phyloP scores from a whole-genome alignment of 2,113 vertebrate species.

The Hippolais icterina region DNA sequence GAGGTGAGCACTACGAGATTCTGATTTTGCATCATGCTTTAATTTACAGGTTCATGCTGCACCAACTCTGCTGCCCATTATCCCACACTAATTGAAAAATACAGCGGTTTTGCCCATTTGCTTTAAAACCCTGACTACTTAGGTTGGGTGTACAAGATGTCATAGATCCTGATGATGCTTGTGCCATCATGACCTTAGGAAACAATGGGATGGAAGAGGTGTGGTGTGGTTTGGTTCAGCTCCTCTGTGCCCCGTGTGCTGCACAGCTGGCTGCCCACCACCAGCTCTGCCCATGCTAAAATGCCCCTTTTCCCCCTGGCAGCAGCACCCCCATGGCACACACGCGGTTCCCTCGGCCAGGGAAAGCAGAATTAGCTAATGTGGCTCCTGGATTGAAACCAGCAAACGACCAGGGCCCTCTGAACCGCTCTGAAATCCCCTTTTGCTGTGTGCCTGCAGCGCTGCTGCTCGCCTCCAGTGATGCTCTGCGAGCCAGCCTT shows the following conservation, averaged over 20 bases:
- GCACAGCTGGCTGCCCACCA: background rate
- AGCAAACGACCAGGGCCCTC: background rate
- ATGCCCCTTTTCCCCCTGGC: background rate
- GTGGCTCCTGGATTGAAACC: background rate
- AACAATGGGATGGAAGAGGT: background rate
- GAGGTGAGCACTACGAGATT: background rate
- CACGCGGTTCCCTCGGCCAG: background rate
- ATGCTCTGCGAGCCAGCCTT: background rate
- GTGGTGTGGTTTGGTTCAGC: background rate
- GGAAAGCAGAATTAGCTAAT: background rate
- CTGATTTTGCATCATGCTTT: background rate
- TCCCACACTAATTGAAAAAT: background rate
- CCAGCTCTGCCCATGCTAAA: background rate
- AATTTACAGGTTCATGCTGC: background rate
- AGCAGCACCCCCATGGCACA: background rate
- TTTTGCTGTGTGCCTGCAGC: background rate
- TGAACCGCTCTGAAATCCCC: background rate
- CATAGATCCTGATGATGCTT: background rate
- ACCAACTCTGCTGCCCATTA: background rate
- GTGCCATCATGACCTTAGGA: background rate
- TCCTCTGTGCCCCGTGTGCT: background rate
- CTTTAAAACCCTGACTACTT: background rate
- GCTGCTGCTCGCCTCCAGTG: background rate
- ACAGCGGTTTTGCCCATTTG: rapidly evolving
- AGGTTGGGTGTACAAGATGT: background rate